phyloP scores from a whole-genome alignment of 1,140 invertebrate genomes.

The Bombus affinis region DNA sequence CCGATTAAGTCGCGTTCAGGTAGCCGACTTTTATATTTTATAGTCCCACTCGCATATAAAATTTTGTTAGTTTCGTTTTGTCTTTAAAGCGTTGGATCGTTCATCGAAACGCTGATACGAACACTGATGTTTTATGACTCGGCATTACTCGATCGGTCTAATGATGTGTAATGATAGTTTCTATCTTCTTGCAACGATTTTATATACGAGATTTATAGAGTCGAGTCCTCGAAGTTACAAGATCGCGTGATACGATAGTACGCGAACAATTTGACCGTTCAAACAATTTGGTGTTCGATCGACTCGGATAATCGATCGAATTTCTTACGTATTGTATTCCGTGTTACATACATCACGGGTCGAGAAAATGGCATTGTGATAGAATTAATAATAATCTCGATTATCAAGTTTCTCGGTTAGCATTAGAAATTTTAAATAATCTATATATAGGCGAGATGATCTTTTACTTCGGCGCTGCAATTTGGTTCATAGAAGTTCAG shows the following conservation, averaged over 20 bases:
- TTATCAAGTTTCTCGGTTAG: slow-evolving; percentile 43
- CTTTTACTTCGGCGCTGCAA: slow-evolving; percentile 26
- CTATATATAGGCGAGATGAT: background rate
- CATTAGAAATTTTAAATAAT: background rate
- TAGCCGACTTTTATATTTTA: slow-evolving; percentile 26
- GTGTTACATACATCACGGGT: no score
- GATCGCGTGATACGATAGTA: background rate
- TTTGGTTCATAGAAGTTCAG: slow-evolving; percentile 51
- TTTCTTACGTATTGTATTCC: background rate
- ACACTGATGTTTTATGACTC: background rate
- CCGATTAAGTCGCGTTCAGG: background rate
- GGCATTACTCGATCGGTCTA: background rate
- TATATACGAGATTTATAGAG: background rate
- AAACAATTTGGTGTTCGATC: background rate
- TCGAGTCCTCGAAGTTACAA: background rate
- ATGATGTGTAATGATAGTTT: background rate
- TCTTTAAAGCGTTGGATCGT: background rate
- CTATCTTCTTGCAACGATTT: background rate
- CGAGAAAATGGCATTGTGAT: background rate
- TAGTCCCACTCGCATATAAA: background rate
- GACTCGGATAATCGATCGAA: background rate
- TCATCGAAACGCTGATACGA: background rate
- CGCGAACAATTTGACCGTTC: background rate
- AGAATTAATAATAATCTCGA: slow-evolving; percentile 36
- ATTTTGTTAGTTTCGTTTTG: background rate